Percentiles rank a stretch among this genome's conserved stretches.
Conservation (phyloP, 1,140 invertebrate genomes). For the Mactra quadrangularis region DNA sequence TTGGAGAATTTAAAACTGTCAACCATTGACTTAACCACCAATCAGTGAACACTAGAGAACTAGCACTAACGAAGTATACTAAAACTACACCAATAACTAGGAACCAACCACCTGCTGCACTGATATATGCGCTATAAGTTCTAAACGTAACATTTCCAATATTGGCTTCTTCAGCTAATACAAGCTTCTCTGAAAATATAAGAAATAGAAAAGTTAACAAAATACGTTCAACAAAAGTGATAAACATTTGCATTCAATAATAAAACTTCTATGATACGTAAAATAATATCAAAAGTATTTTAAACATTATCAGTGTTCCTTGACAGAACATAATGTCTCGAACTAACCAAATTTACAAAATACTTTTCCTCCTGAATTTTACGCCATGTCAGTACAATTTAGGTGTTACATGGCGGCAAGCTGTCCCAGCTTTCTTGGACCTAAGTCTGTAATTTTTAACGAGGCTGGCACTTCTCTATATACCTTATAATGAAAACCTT, state of each 20-base stretch:
- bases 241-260: background rate
- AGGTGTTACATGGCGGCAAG: too few species aligned
- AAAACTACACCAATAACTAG: slow-evolving; percentile 84
- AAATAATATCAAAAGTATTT: background rate
- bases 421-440: too few species aligned
- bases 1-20: background rate
- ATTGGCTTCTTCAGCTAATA: slow-evolving; percentile 80
- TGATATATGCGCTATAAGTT: slow-evolving; percentile 85
- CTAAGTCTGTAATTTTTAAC: too few species aligned
- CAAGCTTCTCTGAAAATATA: slow-evolving; percentile 42
- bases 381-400: too few species aligned
- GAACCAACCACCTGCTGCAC: slow-evolving; percentile 86
- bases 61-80: slow-evolving; percentile 86
- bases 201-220: background rate
- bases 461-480: too few species aligned
- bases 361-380: too few species aligned
- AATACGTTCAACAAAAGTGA: too few species aligned
- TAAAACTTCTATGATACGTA: background rate
- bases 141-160: slow-evolving; percentile 81
- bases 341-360: too few species aligned
- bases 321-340: too few species aligned
- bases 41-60: slow-evolving; percentile 86
- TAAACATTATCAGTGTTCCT: background rate
- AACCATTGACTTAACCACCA: slow-evolving; percentile 86
- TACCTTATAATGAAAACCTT: too few species aligned